Percentiles rank a stretch among this genome's conserved stretches.
These are phyloP conservation scores for Trididemnum clinides DNA, from an alignment of 23 tunicate genomes.

Conservation along the genomic window DNA sequence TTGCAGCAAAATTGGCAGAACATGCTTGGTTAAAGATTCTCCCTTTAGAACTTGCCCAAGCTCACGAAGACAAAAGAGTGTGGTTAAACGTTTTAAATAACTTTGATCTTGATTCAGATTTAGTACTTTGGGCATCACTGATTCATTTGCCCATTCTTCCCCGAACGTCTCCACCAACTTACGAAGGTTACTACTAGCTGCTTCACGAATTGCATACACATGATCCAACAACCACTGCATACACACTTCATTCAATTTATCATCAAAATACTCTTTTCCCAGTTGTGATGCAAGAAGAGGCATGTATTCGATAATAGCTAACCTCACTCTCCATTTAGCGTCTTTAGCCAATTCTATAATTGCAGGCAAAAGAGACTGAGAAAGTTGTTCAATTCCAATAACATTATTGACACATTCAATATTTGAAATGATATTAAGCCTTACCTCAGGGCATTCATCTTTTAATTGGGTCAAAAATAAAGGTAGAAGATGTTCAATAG, in stretches of 20 bases:
- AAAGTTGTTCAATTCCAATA: conserved; percentile 96
- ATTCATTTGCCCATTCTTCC: conserved; percentile 92
- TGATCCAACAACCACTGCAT: conserved; percentile 99
- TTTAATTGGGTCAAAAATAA: conserved; percentile 84
- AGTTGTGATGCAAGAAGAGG: conserved; percentile 96
- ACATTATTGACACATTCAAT: conserved; percentile 95
- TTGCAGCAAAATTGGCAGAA: conserved; percentile 71
- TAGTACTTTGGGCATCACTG: conserved; percentile 90
- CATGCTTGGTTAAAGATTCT: conserved; percentile 66
- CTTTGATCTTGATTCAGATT: conserved; percentile 93
- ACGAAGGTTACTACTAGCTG: conserved; percentile 86
- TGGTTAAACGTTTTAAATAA: conserved; percentile 93
- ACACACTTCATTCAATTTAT: conserved; percentile 83
- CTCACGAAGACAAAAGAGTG: conserved; percentile 91
- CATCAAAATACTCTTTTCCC: conserved; percentile 95
- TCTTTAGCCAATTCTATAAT: conserved; percentile 98
- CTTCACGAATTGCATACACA: conserved; percentile 98
- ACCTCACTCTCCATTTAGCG: conserved; percentile 95
- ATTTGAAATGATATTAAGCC: conserved; percentile 97
- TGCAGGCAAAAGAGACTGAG: conserved; percentile 96
- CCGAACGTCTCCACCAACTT: conserved; percentile 96
- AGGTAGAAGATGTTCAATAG: conserved; percentile 93
- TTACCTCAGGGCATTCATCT: conserved; percentile 99
- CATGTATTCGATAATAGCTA: conserved; percentile 99
- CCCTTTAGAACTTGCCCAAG: conserved; percentile 59